A percentile compares a stretch with the other conserved stretches of the same genome.
phyloP scores from a whole-genome alignment of 2,797 vertebrate genomes.

The Spea hammondii region DNA sequence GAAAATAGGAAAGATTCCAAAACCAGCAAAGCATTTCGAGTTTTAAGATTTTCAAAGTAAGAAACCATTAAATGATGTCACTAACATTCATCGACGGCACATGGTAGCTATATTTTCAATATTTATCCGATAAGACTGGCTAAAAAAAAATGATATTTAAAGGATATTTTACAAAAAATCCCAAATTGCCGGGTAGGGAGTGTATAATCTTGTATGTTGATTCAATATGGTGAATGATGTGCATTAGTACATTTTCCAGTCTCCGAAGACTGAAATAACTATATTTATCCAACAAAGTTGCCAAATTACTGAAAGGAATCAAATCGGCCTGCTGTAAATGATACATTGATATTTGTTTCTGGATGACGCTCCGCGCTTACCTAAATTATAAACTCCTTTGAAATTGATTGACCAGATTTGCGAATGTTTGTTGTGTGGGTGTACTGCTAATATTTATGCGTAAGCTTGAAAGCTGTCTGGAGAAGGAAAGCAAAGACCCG shows the following conservation, averaged over 20 bases:
- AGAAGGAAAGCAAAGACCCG: constrained; percentile 16
- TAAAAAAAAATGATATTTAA: too few relatives aligned
- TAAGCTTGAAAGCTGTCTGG: constrained; percentile 18
- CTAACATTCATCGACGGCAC: too few relatives aligned
- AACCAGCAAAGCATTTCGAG: too few relatives aligned
- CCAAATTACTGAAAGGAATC: constrained; percentile 8
- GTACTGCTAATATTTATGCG: constrained; percentile 40
- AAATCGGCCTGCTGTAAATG: constrained; percentile 5
- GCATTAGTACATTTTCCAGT: background rate
- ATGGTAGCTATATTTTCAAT: too few relatives aligned
- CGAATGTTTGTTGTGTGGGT: constrained; percentile 30
- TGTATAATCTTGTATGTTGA: background rate
- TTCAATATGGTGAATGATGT: constrained; percentile 15
- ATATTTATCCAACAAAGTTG: constrained; percentile 2
- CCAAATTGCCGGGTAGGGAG: background rate
- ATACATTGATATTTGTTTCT: constrained; percentile 7
- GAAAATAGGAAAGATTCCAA: too few relatives aligned
- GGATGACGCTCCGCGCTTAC: background rate
- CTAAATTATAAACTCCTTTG: constrained; percentile 20
- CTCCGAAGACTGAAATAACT: background rate
- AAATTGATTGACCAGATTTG: constrained; percentile 28
- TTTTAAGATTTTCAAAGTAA: too few relatives aligned
- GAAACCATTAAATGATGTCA: too few relatives aligned
- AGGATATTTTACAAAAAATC: too few relatives aligned
- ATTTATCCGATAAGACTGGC: too few relatives aligned